Evolutionary conservation across 2,113 vertebrate genomes (phyloP), one percentile per base, ranked within the genome.

Genomic region (Lepidothrix coronata): DNA sequence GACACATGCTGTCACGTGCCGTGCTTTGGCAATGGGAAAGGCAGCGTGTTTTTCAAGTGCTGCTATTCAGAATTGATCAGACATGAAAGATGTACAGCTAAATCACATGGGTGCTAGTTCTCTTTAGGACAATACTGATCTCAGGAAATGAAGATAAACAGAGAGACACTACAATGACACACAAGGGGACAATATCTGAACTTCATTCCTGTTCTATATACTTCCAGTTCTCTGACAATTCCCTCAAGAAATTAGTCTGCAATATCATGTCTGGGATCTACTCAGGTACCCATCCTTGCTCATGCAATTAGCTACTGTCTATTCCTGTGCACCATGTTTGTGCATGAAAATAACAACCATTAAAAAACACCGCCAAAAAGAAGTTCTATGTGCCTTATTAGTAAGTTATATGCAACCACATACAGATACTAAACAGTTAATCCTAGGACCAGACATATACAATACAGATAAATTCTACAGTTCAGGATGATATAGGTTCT

Each of bases 1-100:
- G 37, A 61, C 78, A 48, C 24, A 63, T 0, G 0, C 23, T 43
- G 44, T n/a, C 37, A 66, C 3, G 11, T 59, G 65, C 25, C 0
- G 0, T 41, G 41, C 51, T 85, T 44, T 2, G 2, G 43, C 0
- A 0, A 41, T 21, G 33, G 59, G 24, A 41, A 83, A 88, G 52
- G 62, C 30, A 44, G 48, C 1, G 3, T 3, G 17, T 27, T 66
- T 84, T 66, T 39, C 21, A 66, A 54, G 24, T 37, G 37, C 65
- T 81, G 28, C 44, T 62, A 31, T n/a, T 49, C 20, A 46, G 62
- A 92, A 73, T 8, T 55, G 9, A 57, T 48, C n/a, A 84, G n/a
- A 57, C 23, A n/a, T 51, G 5, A 48, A 92, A 77, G 11, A 18
- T 12, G 15, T 21, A 16, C 15, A 58, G 43, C 37, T 52, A 37